Percentiles rank a stretch among this genome's conserved stretches.
phyloP scores from a whole-genome alignment of 2,797 vertebrate species.

The Crax fasciolata region DNA sequence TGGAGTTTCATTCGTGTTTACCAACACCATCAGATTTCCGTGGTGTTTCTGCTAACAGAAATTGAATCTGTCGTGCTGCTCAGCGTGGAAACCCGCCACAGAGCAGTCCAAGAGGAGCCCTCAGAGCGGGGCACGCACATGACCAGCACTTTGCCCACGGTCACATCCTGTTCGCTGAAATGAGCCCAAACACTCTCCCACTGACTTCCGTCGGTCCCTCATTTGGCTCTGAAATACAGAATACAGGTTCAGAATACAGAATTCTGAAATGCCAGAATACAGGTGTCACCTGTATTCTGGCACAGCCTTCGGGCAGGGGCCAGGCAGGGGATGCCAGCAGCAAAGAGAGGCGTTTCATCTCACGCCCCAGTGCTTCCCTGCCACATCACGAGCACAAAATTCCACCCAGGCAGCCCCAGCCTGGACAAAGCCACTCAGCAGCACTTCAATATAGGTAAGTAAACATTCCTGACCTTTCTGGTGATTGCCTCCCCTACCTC shows the following conservation, averaged over 20 bases:
- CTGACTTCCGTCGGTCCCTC: background rate
- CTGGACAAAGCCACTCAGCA: constrained; percentile 18
- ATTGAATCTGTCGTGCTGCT: background rate
- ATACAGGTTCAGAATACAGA: too few species aligned
- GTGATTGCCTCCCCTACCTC: constrained; percentile 51
- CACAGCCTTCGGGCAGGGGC: background rate
- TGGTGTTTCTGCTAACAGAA: background rate
- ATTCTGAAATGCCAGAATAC: too few species aligned
- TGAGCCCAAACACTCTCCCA: background rate
- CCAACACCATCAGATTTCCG: background rate
- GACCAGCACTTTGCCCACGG: background rate
- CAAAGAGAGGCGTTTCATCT: constrained; percentile 27
- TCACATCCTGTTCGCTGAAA: background rate
- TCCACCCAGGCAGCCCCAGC: background rate
- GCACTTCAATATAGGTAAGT: constrained; percentile 46
- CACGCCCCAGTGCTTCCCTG: constrained; percentile 32
- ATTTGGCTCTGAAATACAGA: background rate
- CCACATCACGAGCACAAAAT: background rate
- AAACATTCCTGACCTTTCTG: constrained; percentile 76
- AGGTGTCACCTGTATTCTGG: background rate
- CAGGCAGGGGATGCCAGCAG: background rate
- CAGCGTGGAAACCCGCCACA: background rate
- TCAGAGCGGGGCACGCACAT: background rate
- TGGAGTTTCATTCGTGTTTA: background rate
- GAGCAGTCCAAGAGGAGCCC: background rate